Base-by-base conservation (phyloP, 2,797 vertebrate genomes). In the Sebastes hubbsi region DNA sequence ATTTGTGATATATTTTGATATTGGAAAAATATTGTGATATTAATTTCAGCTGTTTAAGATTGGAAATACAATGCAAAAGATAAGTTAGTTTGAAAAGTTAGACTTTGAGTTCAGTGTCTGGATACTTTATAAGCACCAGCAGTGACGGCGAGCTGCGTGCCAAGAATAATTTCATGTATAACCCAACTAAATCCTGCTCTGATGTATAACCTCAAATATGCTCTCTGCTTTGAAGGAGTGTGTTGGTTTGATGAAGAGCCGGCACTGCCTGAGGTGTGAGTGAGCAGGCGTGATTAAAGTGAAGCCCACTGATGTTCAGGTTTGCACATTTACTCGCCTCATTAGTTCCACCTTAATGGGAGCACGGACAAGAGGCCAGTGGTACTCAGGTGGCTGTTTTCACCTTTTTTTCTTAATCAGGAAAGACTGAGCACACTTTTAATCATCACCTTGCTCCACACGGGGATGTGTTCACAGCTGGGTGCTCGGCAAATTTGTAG, bases 271-370 rank as follows among this genome's bases (percentile, higher is more conserved):
- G 54, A 83, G 36, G 72, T 60, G 60, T 65, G 72, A 76, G 72
- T 66, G 61, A 78, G 69, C 64, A 34, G 72, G 29, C 54, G 46
- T 58, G 67, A 81, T 83, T 78, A 78, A 77, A 75, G 42, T 34
- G 55, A 80, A 72, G 0, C 52, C 46, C 34, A 54, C 42, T 72
- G 34, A 30, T 62, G 34, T 56, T 66, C 8, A 5, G 30, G 42
- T 70, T 60, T 70, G 49, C 20, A 72, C 69, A 84, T 61, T 38
- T 64, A 55, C 58, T 61, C 2, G 24, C 25, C 36, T 72, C 16
- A 49, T 68, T 69, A 60, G 68, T 67, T 66, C 62, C 34, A 62
- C 2, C 12, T 6, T 34, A 24, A 11, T 34, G 13, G 9, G 3
- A 68, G 9, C 22, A 22, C 0, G 8, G 54, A 67, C 25, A 67